These are phyloP conservation scores for Pseudococcus viburni DNA, from an alignment of 2,888 invertebrate genomes.

Conservation along the genomic window DNA sequence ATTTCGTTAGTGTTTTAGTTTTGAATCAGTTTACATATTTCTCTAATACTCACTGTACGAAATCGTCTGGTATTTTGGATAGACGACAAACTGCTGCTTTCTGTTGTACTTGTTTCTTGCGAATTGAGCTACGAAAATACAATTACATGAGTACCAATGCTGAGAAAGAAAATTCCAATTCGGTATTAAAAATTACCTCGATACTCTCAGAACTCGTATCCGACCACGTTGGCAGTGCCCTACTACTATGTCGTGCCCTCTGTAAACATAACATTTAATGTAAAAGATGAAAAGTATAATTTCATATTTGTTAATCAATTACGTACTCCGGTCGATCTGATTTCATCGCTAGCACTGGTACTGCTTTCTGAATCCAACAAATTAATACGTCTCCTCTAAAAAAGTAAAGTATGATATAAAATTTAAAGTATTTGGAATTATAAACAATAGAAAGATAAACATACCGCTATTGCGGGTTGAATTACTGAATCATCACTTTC, in stretches of 20 bases:
- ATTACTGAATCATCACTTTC: slow-evolving; percentile 53
- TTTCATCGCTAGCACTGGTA: slow-evolving; percentile 30
- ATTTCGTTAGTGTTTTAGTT: not conserved
- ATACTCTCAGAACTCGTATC: slow-evolving; percentile 5
- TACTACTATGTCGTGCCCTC: not conserved
- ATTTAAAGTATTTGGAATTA: not conserved
- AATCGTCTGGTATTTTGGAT: not conserved
- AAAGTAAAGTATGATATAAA: not conserved
- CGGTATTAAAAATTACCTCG: not conserved
- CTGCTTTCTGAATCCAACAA: slow-evolving; percentile 52
- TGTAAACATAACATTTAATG: not conserved
- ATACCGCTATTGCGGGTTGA: slow-evolving; percentile 27
- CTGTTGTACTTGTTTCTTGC: not conserved
- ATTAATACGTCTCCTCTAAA: slow-evolving; percentile 26
- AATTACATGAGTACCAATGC: not conserved
- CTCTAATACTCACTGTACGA: not conserved
- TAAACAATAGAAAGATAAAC: not conserved
- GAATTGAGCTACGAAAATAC: not conserved
- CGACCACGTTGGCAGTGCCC: not conserved
- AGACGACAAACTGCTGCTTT: not conserved
- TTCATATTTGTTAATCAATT: not conserved
- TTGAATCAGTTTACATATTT: not conserved
- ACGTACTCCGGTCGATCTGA: slow-evolving; percentile 6
- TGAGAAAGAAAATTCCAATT: not conserved
- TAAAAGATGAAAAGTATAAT: not conserved